Base-by-base conservation (phyloP, 2,113 vertebrate species). In the Prionailurus viverrinus region DNA sequence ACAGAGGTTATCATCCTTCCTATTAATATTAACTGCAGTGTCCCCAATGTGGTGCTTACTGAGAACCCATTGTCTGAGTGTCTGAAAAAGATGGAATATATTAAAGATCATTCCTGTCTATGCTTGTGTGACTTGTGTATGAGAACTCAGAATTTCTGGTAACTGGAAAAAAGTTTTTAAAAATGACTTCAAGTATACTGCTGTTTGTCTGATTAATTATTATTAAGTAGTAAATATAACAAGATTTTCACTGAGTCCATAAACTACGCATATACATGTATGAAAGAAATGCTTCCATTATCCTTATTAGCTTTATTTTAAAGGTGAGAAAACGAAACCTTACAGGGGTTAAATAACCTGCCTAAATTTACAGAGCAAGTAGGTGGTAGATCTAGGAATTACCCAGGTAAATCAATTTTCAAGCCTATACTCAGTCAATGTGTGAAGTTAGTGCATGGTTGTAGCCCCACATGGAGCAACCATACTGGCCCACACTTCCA, bases 11-110 rank as follows among this genome's bases (percentile, higher is more conserved):
- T 68, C 69, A 25, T 84, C 18, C n/a, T 90, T 92, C 81, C 93
- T 95, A 95, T 91, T 95, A 95, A 94, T 78, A 79, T 91, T 90
- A 97, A 97, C 94, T 74, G 55, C 33, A 23, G 18, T 89, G 73
- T 27, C 65, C 45, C 13, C 55, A 76, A 2, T 41, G 25, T 39
- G 36, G 48, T 65, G 53, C 83, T 94, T 27, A 65, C 48, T 66
- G 87, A 92, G 80, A 96, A 39, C 13, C 74, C 25, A 76, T 51
- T 87, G 68, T 86, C 85, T 86, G 41, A 63, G 29, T 80, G 39
- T 55, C 19, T 83, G 82, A 79, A 92, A 97, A 97, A 90, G 63
- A 91, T 29, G 41, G 58, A 69, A 58, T n/a, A 51, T 36, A 66
- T 91, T 69, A 93, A 95, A 93, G n/a, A 93, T 90, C 29, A 74